Percentiles rank a stretch among this genome's conserved stretches.
Conservation (phyloP, 2,888 invertebrate species). For the Ophraella communa region DNA sequence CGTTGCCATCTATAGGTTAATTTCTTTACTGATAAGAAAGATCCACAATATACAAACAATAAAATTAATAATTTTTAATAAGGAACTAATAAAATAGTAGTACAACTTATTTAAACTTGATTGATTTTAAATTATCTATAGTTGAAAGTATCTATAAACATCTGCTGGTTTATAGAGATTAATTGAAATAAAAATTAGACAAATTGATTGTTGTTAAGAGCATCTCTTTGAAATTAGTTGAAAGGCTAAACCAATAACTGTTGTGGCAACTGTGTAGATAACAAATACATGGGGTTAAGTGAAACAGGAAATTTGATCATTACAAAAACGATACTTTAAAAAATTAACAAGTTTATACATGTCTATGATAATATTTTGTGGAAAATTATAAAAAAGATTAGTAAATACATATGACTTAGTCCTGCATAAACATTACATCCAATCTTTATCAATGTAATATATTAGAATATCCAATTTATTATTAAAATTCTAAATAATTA, state of each 20-base stretch:
- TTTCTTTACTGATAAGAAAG: background rate
- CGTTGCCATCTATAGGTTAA: background rate
- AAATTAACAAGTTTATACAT: background rate
- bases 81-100: too few species aligned
- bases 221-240: background rate
- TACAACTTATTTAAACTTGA: too few species aligned
- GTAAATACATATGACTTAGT: too few species aligned
- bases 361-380: background rate
- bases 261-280: conserved; percentile 16
- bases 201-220: background rate
- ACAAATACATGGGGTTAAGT: conserved; percentile 11
- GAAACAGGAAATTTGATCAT: conserved; percentile 4
- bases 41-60: background rate
- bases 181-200: background rate
- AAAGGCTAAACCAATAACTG: background rate
- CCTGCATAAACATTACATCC: background rate
- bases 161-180: background rate
- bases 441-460: background rate
- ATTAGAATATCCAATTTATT: too few species aligned
- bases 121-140: too few species aligned
- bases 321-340: background rate
- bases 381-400: background rate
- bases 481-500: too few species aligned
- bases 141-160: background rate
- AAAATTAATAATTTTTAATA: too few species aligned